Base-by-base conservation (phyloP, 1,140 invertebrate species). In the Heliconius himera region DNA sequence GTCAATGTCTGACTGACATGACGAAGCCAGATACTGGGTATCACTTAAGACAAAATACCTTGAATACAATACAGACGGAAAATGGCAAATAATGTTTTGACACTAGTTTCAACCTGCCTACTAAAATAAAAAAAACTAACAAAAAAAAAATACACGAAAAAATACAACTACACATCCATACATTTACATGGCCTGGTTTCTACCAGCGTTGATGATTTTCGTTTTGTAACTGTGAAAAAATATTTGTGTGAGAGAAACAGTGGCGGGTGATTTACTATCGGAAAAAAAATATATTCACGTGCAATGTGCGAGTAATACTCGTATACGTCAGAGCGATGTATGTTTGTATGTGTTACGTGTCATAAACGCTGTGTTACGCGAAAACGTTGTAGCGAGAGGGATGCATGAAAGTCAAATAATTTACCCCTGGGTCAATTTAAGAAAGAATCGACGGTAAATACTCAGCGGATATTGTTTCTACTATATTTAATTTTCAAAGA, bases 221-320 rank as follows among this genome's bases (percentile, higher is more conserved):
- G 74, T 76, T 76, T 76, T 76, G 56, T 76, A 60, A 76, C 70
- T 46, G 60, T 20, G 18, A 29, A 76, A 70, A 76, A 76, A 76
- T 76, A 76, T 76, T 76, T 76, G 74, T 38, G 36, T 60, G n/a
- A 76, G 74, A 33, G 46, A 70, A 70, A 70, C 74, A 76, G 74
- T 70, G 22, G 36, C 74, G 20, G 29, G 74, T 49, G 74, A 76
- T 76, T 76, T 76, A 66, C 60, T 66, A 76, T 76, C 60, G 60
- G 49, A 70, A 76, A 76, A 76, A 76, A 74, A 20, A 4, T 29
- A 29, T 66, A 29, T 66, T 66, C 60, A 66, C 11, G 60, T 66
- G 60, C 22, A 29, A 66, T 66, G 60, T 29, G 60, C 56, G 60
- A 66, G 60, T 66, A 66, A 66, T 66, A 29, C 60, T 66, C 60